Base-by-base conservation (phyloP, 2,113 vertebrate genomes). In the Coturnix japonica region DNA sequence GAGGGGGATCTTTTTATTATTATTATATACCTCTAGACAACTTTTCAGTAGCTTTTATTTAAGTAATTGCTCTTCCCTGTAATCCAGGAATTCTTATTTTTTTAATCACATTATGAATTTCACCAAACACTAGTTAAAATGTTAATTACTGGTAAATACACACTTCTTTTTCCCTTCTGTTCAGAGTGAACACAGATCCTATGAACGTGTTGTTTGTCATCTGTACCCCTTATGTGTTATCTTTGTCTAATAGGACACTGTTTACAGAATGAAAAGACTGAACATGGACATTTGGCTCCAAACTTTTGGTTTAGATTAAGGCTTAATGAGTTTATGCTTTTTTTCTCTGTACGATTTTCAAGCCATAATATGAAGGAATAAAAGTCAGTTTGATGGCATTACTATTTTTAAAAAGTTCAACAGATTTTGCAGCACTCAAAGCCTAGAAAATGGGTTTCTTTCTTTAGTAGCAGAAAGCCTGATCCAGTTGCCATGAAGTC, bases 121-220 rank as follows among this genome's bases (percentile, higher is more conserved):
- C 81, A 94, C 44, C 84, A 96, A 89, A 95, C 89, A 92, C 69
- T 93, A 91, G 76, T 93, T 94, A 91, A 93, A 86, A 91, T 89
- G 79, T 95, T 95, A 96, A 96, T 91, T 91, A 83, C 72, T 87
- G 43, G 79, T 89, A 94, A 94, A 95, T 77, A 92, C 72, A 92
- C 61, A 25, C 44, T 85, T 78, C 66, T 89, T 87, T 87, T 73
- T 4, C 22, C 26, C 19, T 89, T 87, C 89, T 75, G 35, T 85
- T 95, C 51, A 71, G 81, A 44, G 60, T 51, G 84, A 93, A 80
- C 77, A 43, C 78, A 74, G 89, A 87, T 82, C 78, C 81, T 64
- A 59, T 53, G 72, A 91, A 89, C 25, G 2, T 57, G 47, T 9
- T 83, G 54, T 85, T 90, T 93, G 81, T 94, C 89, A 91, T 79